Evolutionary conservation across 2,113 vertebrate species (phyloP), one percentile per base, ranked within the genome.

Genomic region (Corythoichthys haematopterus): DNA sequence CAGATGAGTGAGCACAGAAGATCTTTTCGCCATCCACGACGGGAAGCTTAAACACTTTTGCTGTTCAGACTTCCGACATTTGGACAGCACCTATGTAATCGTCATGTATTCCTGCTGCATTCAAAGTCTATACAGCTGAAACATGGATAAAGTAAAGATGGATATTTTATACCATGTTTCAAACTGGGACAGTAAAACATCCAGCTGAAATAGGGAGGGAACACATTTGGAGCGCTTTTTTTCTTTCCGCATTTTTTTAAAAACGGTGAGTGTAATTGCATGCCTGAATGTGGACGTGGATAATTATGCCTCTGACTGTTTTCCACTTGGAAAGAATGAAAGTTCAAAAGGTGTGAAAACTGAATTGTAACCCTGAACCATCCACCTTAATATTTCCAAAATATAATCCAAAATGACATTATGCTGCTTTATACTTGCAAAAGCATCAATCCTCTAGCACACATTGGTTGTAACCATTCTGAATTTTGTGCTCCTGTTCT

Each of bases 81-180:
- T 64, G 50, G 51, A 79, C 46, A 66, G 77, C 72, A 83, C 75
- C 52, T 77, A 74, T 88, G 66, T 83, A 80, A 78, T 68, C 79
- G 56, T 71, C 76, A 78, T 86, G 81, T 90, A 90, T 65, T 81
- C 84, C 69, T 80, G 76, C 74, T 81, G 85, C 81, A 88, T 90
- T 87, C 47, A 73, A 81, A 85, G 69, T 61, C 84, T 88, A 89
- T 85, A 82, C 81, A 77, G 64, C 74, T 83, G 78, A 68, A 87
- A 75, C 82, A 58, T 60, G 73, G 14, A 77, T 37, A n/a, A 7
- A 40, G 37, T 60, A 46, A 51, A 83, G 38, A 80, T 78, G 84
- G 82, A 82, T 78, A 83, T 91, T 91, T 90, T 89, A 35, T 87
- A 85, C 84, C 73, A 76, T 66, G 82, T 89, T 88, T 79, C 74